Evolutionary conservation across 2,113 vertebrate genomes (phyloP).

Genomic region (Cathartes aura): DNA sequence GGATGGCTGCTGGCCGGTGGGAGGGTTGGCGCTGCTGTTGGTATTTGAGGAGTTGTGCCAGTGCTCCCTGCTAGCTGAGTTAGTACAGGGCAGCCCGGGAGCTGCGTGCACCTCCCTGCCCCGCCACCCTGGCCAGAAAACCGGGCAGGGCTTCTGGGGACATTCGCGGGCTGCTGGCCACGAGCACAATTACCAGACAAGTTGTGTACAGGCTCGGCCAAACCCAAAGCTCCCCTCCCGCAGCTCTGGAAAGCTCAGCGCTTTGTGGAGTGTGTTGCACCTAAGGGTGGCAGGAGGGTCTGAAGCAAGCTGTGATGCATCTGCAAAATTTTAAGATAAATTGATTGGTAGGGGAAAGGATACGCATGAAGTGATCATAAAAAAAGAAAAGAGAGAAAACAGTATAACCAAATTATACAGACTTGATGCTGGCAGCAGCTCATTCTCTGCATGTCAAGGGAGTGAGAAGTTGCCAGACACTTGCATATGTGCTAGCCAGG

Average conservation of each 20-base stretch:
- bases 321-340: background rate
- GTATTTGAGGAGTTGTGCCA: background rate
- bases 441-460: background rate
- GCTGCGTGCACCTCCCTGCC: fast-evolving
- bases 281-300: background rate
- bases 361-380: background rate
- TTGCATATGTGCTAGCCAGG: background rate
- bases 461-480: background rate
- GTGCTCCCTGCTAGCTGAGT: background rate
- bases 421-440: background rate
- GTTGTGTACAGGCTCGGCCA: fast-evolving
- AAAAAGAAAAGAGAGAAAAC: background rate
- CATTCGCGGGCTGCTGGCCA: background rate
- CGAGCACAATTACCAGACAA: no score
- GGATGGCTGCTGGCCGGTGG: background rate
- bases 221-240: fast-evolving
- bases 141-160: background rate
- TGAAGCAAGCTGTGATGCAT: background rate
- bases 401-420: background rate
- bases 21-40: background rate
- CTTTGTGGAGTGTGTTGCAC: background rate
- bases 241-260: background rate
- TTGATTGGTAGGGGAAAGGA: background rate
- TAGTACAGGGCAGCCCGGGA: background rate
- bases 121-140: background rate